These are phyloP conservation scores for Borostomias antarcticus DNA, from an alignment of 2,797 vertebrate genomes.

Conservation along the genomic window DNA sequence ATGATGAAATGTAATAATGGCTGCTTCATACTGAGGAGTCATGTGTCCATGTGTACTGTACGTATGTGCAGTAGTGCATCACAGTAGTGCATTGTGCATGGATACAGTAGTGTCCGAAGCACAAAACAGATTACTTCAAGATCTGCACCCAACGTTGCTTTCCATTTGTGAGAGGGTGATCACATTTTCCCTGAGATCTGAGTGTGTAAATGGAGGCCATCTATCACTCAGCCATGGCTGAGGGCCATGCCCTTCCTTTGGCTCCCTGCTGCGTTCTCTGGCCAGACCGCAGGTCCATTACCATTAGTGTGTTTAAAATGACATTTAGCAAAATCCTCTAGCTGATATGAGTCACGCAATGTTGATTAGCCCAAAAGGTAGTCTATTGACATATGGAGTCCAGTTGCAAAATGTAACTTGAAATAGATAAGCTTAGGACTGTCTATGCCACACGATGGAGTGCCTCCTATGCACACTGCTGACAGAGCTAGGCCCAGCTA, in stretches of 20 bases:
- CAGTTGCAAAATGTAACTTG: not conserved
- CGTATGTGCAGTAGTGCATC: not conserved
- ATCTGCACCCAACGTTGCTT: constrained; percentile 21
- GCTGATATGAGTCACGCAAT: too few species aligned
- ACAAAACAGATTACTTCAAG: constrained; percentile 23
- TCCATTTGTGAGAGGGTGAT: constrained; percentile 45
- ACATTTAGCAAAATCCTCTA: too few species aligned
- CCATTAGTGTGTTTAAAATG: constrained; percentile 8
- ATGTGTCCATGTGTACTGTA: too few species aligned
- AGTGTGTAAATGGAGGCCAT: constrained; percentile 63
- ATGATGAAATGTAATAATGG: too few species aligned
- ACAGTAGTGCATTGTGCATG: not conserved
- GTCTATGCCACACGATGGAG: too few species aligned
- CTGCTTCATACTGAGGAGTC: too few species aligned
- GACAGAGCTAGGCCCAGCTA: constrained; percentile 13
- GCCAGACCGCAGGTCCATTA: constrained; percentile 26
- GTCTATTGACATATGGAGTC: too few species aligned
- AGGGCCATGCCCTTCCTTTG: constrained; percentile 29
- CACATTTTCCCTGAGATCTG: constrained; percentile 45
- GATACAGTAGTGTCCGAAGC: constrained; percentile 5
- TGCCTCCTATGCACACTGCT: not conserved
- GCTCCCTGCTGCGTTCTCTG: constrained; percentile 25
- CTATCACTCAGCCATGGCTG: constrained; percentile 48
- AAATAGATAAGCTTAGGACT: too few species aligned
- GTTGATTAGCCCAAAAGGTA: too few species aligned